Conservation (phyloP, 1,140 invertebrate species). For the Drosophila athabasca region DNA sequence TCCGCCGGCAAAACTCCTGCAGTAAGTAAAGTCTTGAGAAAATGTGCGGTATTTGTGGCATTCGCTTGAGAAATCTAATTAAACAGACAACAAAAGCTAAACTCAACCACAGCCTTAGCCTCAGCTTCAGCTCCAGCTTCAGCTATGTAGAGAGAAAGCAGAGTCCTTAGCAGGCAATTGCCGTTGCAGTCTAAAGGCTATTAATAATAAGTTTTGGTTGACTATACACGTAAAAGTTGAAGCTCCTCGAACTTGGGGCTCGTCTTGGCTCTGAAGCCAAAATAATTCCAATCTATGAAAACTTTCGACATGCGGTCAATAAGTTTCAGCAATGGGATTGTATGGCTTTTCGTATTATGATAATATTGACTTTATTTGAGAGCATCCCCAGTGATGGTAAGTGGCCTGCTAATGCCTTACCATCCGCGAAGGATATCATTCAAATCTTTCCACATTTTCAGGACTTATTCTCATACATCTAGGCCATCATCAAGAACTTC, state of each 20-base stretch:
- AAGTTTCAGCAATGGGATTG: constrained; percentile 39
- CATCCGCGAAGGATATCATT: too few relatives aligned
- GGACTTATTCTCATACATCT: too few relatives aligned
- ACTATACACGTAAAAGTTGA: constrained; percentile 41
- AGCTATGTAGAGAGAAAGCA: constrained; percentile 18
- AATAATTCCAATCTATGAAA: constrained; percentile 53
- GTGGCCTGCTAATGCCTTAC: too few relatives aligned
- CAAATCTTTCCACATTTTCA: too few relatives aligned
- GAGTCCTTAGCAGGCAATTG: background rate
- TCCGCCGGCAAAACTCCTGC: background rate
- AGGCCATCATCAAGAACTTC: too few relatives aligned
- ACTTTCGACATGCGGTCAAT: constrained; percentile 51
- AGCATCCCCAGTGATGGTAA: background rate
- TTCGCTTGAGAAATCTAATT: constrained; percentile 80
- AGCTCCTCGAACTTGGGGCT: too few relatives aligned
- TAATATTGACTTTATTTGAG: constrained; percentile 34
- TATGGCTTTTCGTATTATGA: constrained; percentile 24
- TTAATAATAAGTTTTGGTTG: constrained; percentile 57
- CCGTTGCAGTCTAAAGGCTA: constrained; percentile 31
- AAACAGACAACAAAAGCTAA: constrained; percentile 74
- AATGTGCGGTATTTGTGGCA: constrained; percentile 76
- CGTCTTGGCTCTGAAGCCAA: background rate
- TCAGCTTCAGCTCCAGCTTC: background rate
- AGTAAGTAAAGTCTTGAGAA: constrained; percentile 59
- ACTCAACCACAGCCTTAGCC: constrained; percentile 34